A percentile compares a stretch with the other conserved stretches of the same genome.
Evolutionary conservation across 2,797 vertebrate species (phyloP).

Genomic region (Crocodylus rhombifer): DNA sequence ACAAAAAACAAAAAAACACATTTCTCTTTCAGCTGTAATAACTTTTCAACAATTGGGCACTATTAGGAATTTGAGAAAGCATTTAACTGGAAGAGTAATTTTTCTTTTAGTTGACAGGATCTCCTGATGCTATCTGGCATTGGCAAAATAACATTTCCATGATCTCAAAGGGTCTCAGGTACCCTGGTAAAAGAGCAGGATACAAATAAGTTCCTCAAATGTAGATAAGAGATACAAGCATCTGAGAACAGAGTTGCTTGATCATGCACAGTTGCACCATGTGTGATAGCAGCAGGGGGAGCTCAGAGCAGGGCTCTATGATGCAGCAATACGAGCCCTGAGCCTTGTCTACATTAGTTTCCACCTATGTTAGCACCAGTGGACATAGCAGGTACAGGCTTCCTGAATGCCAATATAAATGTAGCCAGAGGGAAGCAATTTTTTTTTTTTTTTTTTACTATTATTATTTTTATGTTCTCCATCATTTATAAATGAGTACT

Average conservation of each 20-base stretch:
- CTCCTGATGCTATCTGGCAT: slow-evolving; percentile 29
- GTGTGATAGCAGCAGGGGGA: fast-evolving
- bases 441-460: not conserved
- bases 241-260: not conserved
- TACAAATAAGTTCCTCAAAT: not conserved
- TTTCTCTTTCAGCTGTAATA: slow-evolving; percentile 24
- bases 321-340: not conserved
- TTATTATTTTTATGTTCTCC: no score
- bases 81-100: not conserved
- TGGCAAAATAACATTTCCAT: slow-evolving; percentile 43
- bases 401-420: not conserved
- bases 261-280: not conserved
- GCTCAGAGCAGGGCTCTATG: not conserved
- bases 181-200: not conserved
- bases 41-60: slow-evolving; percentile 56
- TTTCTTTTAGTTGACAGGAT: slow-evolving; percentile 11
- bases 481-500: not conserved
- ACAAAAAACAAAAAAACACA: not conserved
- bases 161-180: not conserved
- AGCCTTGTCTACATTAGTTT: not conserved
- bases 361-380: not conserved
- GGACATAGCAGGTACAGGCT: not conserved
- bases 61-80: slow-evolving; percentile 50
- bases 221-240: not conserved
- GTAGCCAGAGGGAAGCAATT: not conserved